Conservation (phyloP, 2,888 invertebrate genomes). For the Cataglyphis rosenhaueri region DNA sequence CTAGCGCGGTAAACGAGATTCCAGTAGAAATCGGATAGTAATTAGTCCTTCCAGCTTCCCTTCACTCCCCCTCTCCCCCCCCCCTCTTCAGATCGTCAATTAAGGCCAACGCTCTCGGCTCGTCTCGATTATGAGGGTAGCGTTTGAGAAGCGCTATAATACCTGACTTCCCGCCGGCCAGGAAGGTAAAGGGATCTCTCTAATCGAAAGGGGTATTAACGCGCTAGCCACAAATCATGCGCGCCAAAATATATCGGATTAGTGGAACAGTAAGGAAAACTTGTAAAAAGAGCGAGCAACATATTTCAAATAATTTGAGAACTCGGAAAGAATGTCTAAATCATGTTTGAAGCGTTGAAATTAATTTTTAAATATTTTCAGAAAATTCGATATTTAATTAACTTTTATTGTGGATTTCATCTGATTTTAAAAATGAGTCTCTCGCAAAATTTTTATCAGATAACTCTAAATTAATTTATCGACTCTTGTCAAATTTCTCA, state of each 20-base stretch:
- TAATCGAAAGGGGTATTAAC: constrained; percentile 33
- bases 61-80: neutral
- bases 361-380: neutral
- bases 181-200: constrained; percentile 1
- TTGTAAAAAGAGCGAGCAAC: neutral
- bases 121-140: constrained; percentile 55
- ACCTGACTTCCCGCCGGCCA: constrained; percentile 4
- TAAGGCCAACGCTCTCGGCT: constrained; percentile 55
- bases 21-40: constrained; percentile 61
- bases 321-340: neutral
- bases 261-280: constrained; percentile 14
- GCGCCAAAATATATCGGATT: neutral
- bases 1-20: constrained; percentile 53
- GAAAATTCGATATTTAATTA: neutral
- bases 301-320: neutral
- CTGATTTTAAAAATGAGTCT: neutral
- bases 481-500: neutral
- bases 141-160: constrained; percentile 43
- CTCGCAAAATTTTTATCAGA: neutral
- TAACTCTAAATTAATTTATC: neutral
- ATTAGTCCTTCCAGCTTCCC: constrained; percentile 55
- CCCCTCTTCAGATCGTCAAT: constrained; percentile 48
- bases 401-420: constrained; percentile 1
- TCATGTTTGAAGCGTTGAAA: neutral
- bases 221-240: constrained; percentile 22